phyloP scores from a whole-genome alignment of 2,797 vertebrate species.

The Gallirallus australis region DNA sequence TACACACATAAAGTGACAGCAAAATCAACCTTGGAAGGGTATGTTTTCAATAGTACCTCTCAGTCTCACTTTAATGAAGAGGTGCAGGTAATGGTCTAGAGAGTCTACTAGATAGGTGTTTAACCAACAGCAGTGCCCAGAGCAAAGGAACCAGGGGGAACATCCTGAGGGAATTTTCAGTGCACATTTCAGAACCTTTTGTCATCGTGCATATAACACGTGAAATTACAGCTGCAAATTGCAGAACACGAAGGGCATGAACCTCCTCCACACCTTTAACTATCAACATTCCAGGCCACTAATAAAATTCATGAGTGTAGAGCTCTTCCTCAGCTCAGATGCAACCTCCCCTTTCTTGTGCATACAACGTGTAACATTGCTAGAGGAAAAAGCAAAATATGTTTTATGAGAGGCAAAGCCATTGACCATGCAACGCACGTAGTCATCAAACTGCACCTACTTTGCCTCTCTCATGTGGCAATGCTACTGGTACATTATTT shows the following conservation, averaged over 20 bases:
- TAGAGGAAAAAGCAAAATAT: neutral
- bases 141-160: neutral
- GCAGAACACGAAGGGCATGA: neutral
- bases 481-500: neutral
- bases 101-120: neutral
- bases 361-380: neutral
- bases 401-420: neutral
- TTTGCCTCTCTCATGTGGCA: neutral
- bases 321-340: neutral
- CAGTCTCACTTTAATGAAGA: neutral
- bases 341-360: neutral
- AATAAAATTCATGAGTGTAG: neutral
- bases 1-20: neutral
- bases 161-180: neutral
- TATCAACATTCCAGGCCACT: neutral
- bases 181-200: neutral
- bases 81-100: neutral
- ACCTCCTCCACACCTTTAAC: neutral
- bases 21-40: neutral
- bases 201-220: neutral
- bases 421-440: fast-evolving
- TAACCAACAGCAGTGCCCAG: neutral
- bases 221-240: neutral
- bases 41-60: neutral
- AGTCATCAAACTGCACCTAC: neutral